These are phyloP conservation scores for Sciurus carolinensis DNA, from an alignment of 2,797 vertebrate genomes.

Conservation along the genomic window DNA sequence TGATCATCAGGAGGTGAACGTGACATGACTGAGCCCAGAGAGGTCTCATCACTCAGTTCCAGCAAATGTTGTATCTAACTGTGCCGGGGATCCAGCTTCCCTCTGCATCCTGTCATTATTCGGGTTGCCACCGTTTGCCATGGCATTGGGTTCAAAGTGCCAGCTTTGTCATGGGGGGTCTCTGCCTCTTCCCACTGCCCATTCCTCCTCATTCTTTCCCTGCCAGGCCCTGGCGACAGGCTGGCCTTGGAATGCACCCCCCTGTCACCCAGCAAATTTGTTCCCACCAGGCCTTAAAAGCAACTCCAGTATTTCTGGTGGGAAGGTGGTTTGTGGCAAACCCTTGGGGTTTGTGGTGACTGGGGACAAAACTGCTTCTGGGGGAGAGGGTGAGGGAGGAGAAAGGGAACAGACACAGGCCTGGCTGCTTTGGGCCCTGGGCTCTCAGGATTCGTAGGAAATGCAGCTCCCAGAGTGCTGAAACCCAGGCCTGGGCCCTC, in stretches of 20 bases:
- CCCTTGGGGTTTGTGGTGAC: neutral
- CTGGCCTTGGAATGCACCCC: conserved; percentile 24
- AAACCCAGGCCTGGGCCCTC: neutral
- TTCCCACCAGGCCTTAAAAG: conserved; percentile 71
- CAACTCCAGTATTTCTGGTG: conserved; percentile 64
- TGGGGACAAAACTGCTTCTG: conserved; percentile 66
- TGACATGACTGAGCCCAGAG: neutral
- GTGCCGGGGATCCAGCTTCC: fast-evolving
- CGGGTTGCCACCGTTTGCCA: neutral
- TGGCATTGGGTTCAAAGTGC: neutral
- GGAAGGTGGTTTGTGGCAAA: conserved; percentile 79
- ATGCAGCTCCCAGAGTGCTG: neutral
- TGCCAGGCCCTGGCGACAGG: neutral
- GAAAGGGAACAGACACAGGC: neutral
- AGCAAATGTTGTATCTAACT: neutral
- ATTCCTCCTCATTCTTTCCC: conserved; percentile 26
- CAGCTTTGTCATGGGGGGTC: neutral
- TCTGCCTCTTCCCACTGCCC: neutral
- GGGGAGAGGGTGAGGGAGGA: neutral
- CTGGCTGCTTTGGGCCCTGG: neutral
- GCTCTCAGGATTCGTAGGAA: neutral
- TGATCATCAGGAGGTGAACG: neutral
- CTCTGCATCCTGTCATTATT: neutral
- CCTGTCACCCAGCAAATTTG: conserved; percentile 58
- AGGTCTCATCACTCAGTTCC: too few species aligned